Percentiles rank a stretch among this genome's conserved stretches.
phyloP scores from a whole-genome alignment of 2,113 vertebrate genomes.

The Nettapus auritus region DNA sequence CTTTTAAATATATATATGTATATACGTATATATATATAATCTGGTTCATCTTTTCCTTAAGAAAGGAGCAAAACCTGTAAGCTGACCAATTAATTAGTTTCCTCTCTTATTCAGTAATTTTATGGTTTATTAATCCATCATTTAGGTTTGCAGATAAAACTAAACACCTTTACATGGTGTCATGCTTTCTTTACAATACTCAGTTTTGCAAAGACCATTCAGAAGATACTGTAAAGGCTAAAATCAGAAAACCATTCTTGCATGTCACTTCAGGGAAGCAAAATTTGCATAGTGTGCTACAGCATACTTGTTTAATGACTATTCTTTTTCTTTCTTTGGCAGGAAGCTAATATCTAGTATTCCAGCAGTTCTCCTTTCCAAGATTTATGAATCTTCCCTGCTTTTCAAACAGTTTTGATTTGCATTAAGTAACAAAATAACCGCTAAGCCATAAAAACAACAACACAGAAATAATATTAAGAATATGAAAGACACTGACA shows the following conservation, averaged over 20 bases:
- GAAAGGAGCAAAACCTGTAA: background rate
- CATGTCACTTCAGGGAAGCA: background rate
- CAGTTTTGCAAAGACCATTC: background rate
- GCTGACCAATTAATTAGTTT: background rate
- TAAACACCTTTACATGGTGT: background rate
- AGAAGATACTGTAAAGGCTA: background rate
- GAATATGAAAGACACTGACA: background rate
- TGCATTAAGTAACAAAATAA: background rate
- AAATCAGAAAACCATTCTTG: conserved; percentile 2
- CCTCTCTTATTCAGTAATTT: background rate
- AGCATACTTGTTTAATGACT: background rate
- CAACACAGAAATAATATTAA: background rate
- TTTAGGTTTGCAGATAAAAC: background rate
- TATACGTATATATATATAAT: background rate
- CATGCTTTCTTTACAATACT: background rate
- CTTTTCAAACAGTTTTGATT: conserved; percentile 23
- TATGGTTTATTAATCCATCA: background rate
- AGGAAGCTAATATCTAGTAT: background rate
- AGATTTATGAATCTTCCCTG: background rate
- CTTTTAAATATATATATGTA: background rate
- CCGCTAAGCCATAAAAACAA: background rate
- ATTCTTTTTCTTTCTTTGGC: background rate
- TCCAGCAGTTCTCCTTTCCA: background rate
- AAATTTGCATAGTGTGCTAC: background rate
- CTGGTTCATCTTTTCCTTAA: background rate